Evolutionary conservation across 2,888 invertebrate species (phyloP).

Genomic region (Apamea monoglypha): DNA sequence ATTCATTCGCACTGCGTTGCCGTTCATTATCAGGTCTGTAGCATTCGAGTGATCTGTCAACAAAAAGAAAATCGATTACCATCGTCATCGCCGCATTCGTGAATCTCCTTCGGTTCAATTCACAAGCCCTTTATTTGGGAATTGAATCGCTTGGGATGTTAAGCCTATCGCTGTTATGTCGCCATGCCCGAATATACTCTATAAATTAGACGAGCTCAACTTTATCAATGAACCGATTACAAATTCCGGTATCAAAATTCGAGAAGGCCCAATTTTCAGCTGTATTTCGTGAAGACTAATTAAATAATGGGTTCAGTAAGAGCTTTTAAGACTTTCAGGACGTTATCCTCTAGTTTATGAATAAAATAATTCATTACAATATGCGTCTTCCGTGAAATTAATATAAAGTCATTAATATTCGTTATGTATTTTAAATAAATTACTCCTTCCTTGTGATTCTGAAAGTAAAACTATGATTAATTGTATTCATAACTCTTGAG

Average conservation of each 20-base stretch:
- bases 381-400: not conserved
- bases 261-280: not conserved
- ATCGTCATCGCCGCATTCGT: not conserved
- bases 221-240: constrained; percentile 5
- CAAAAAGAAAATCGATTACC: constrained; percentile 54
- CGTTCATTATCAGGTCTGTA: constrained; percentile 79
- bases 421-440: not conserved
- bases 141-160: constrained; percentile 3
- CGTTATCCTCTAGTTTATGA: constrained; percentile 3
- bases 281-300: constrained; percentile 12
- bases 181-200: constrained; percentile 7
- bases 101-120: constrained; percentile 1
- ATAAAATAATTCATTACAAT: constrained; percentile 13
- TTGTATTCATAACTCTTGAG: not conserved
- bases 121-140: constrained; percentile 10
- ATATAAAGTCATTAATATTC: constrained; percentile 6
- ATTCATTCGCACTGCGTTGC: constrained; percentile 79
- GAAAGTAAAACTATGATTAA: constrained; percentile 3
- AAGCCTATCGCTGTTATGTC: not conserved
- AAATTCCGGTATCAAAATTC: constrained; percentile 15
- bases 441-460: not conserved
- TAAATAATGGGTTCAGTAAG: constrained; percentile 2
- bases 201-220: not conserved
- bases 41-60: constrained; percentile 81
- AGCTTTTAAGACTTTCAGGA: constrained; percentile 14